Base-by-base conservation (phyloP, 2,797 vertebrate species). In the Diplodus puntazzo region DNA sequence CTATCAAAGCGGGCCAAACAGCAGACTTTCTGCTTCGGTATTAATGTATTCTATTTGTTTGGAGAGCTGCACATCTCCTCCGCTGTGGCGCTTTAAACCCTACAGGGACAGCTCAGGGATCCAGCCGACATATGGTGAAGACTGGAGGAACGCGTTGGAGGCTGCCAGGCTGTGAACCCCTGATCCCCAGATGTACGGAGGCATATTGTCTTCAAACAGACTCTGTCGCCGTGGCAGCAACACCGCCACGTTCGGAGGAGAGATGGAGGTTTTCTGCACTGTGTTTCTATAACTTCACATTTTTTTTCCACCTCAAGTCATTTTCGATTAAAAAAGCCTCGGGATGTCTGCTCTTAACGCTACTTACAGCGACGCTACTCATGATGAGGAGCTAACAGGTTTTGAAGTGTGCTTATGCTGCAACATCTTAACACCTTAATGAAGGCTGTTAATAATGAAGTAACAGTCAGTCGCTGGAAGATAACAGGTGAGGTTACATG, bases 1-100 rank as follows among this genome's bases (percentile, higher is more conserved):
- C 73, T 75, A 58, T 79, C 62, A 82, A 77, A 83, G 72, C n/a
- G 17, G 69, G 74, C 52, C 77, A 83, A 73, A 75, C 75, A 73
- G 75, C 88, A 85, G 71, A 73, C 71, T 69, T 76, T 84, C 66
- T 83, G 69, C 80, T 90, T 88, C 30, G 0, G 13, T 89, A 90
- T 91, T 89, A 91, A 94, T 93, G 87, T 59, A 88, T 90, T 90
- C 85, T 79, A 87, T 92, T 92, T 91, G 86, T 91, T 90, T 86
- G 39, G 55, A 53, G 81, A 85, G 81, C 75, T 42, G 68, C 76
- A 75, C 77, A 60, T 82, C 84, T 80, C 68, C 69, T 79, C 63
- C 79, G 42, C 70, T 57, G 61, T 54, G 11, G 53, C 59, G 65
- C 69, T 77, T 46, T 69, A 60, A 83, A 68, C 17, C 76, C 83